These are phyloP conservation scores for Dusona sp. DNA, from an alignment of 2,888 invertebrate genomes.

Conservation along the genomic window DNA sequence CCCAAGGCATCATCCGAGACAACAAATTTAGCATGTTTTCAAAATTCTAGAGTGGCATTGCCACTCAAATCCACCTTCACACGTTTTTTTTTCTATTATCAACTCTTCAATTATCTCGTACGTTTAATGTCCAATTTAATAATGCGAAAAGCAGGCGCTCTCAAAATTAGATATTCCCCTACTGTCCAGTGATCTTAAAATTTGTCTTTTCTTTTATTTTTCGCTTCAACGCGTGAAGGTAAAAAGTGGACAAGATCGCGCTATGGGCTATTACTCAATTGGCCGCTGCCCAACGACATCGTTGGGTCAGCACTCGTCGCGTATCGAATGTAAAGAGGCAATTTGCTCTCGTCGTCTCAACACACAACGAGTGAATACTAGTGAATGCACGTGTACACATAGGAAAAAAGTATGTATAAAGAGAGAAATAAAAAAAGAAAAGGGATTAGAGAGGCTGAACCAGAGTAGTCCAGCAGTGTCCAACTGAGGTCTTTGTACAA, in stretches of 20 bases:
- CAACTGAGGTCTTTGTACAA: constrained; percentile 53
- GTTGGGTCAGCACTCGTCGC: constrained; percentile 67
- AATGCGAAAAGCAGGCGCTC: background rate
- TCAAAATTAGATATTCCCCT: background rate
- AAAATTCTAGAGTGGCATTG: too few relatives aligned
- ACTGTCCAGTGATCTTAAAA: background rate
- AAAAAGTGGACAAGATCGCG: constrained; percentile 42
- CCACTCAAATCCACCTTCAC: too few relatives aligned
- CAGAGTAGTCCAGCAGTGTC: constrained; percentile 51
- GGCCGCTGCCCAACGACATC: constrained; percentile 52
- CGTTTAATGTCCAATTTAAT: background rate
- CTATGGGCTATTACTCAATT: constrained; percentile 58
- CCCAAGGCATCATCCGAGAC: too few relatives aligned
- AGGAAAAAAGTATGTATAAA: background rate
- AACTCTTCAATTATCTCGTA: background rate
- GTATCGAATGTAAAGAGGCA: constrained; percentile 71
- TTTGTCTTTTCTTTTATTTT: background rate
- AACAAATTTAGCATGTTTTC: too few relatives aligned
- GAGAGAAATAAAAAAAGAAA: constrained; percentile 9
- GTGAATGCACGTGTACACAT: background rate
- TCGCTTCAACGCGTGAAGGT: constrained; percentile 35
- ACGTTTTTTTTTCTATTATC: background rate
- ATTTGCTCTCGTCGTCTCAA: constrained; percentile 62
- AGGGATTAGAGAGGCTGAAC: constrained; percentile 31
- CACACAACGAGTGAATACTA: constrained; percentile 27